Evolutionary conservation across 1,140 invertebrate species (phyloP).

Genomic region (Eumeta japonica): DNA sequence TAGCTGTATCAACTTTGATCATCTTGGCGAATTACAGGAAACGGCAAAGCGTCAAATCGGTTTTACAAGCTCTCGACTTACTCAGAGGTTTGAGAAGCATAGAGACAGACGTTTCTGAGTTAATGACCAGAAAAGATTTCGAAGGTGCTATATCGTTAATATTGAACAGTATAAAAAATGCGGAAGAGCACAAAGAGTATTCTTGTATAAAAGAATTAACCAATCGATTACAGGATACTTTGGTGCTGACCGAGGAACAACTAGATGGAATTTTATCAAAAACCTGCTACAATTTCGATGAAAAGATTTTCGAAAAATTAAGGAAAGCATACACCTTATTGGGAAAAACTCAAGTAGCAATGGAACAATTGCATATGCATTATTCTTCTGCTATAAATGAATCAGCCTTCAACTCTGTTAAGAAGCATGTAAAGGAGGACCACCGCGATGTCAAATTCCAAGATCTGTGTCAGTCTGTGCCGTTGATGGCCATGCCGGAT

Average conservation of each 20-base stretch:
- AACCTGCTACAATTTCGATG: slow-evolving; percentile 70
- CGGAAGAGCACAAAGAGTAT: slow-evolving; percentile 79
- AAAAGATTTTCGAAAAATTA: slow-evolving; percentile 71
- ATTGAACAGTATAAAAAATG: slow-evolving; percentile 83
- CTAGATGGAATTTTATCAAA: slow-evolving; percentile 84
- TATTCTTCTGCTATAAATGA: slow-evolving; percentile 92
- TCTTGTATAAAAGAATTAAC: slow-evolving; percentile 83
- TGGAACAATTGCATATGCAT: slow-evolving; percentile 94
- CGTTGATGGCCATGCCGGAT: slow-evolving; percentile 75
- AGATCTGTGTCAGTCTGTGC: slow-evolving; percentile 73
- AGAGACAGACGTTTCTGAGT: slow-evolving; percentile 77
- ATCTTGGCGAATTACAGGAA: slow-evolving; percentile 87
- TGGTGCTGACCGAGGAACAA: slow-evolving; percentile 89
- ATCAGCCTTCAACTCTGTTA: slow-evolving; percentile 75
- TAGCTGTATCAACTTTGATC: slow-evolving; percentile 81
- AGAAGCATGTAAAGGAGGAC: slow-evolving; percentile 67
- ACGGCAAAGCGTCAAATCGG: slow-evolving; percentile 73
- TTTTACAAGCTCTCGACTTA: slow-evolving; percentile 76
- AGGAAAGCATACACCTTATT: slow-evolving; percentile 83
- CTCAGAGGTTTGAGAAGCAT: slow-evolving; percentile 85
- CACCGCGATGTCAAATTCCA: slow-evolving; percentile 73
- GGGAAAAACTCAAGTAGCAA: slow-evolving; percentile 84
- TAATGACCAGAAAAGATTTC: slow-evolving; percentile 83
- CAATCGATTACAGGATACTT: slow-evolving; percentile 85
- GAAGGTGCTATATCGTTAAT: slow-evolving; percentile 84